Percentiles rank a stretch among this genome's conserved stretches.
Conservation (phyloP, 1,140 invertebrate genomes). For the Tetramorium parvispinum region DNA sequence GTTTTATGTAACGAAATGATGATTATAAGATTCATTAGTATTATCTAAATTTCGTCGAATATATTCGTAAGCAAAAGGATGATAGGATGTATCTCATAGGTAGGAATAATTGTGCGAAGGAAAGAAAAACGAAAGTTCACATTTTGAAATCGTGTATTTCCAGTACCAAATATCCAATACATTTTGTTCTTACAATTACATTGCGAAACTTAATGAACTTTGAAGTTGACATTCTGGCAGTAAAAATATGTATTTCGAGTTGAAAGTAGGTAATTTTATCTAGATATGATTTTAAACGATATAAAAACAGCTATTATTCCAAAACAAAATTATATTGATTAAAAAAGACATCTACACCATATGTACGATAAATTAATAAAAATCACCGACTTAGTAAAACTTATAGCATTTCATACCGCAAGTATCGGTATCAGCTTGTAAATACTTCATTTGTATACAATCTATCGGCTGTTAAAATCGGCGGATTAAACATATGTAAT, state of each 20-base stretch:
- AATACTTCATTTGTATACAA: neutral
- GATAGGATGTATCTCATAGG: neutral
- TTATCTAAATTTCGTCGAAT: neutral
- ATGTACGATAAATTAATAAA: neutral
- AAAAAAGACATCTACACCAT: slow-evolving; percentile 55
- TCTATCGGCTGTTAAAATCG: neutral
- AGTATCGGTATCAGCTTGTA: neutral
- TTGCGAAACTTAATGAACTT: slow-evolving; percentile 34
- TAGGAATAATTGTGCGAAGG: neutral
- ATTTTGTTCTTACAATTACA: slow-evolving; percentile 69
- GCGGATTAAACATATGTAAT: neutral
- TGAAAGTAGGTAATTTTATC: neutral
- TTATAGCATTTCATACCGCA: neutral
- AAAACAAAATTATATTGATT: slow-evolving; percentile 12
- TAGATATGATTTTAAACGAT: neutral
- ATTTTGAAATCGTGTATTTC: slow-evolving; percentile 70
- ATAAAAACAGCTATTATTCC: slow-evolving; percentile 16
- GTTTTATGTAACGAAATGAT: neutral
- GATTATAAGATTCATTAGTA: neutral
- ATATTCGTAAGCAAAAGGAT: neutral
- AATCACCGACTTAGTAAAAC: slow-evolving; percentile 1
- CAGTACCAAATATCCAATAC: slow-evolving; percentile 72
- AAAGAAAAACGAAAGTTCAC: slow-evolving; percentile 14
- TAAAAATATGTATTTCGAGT: slow-evolving; percentile 47
- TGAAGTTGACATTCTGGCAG: slow-evolving; percentile 1